A percentile compares a stretch with the other conserved stretches of the same genome.
Evolutionary conservation across 2,113 vertebrate genomes (phyloP).

Genomic region (Aleadryas rufinucha): DNA sequence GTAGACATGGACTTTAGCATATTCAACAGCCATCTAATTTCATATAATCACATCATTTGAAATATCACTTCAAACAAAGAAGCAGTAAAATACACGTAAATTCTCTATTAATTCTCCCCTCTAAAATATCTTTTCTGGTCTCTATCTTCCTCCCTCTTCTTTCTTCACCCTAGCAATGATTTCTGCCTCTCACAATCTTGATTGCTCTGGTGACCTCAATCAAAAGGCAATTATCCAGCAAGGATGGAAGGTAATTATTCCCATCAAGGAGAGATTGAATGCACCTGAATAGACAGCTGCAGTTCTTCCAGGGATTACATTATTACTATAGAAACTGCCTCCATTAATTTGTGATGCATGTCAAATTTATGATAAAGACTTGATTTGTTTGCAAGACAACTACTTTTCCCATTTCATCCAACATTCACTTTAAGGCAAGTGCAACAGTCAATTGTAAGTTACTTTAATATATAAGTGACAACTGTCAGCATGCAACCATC

Average conservation of each 20-base stretch:
- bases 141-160: conserved; percentile 22
- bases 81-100: neutral
- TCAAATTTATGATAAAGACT: conserved; percentile 66
- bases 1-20: neutral
- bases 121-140: conserved; percentile 27
- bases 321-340: conserved; percentile 73
- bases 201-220: conserved; percentile 98
- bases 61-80: conserved; percentile 26
- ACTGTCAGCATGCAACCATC: neutral
- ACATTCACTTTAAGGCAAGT: neutral
- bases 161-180: conserved; percentile 63
- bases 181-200: conserved; percentile 82
- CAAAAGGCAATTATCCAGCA: conserved; percentile 93
- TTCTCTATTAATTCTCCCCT: conserved; percentile 25
- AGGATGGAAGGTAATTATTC: conserved; percentile 88
- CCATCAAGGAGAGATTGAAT: conserved; percentile 79
- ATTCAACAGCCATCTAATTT: conserved; percentile 42
- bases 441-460: neutral
- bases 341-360: conserved; percentile 64
- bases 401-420: conserved; percentile 17
- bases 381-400: conserved; percentile 62
- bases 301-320: conserved; percentile 77
- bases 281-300: conserved; percentile 86
- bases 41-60: conserved; percentile 14
- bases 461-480: neutral